Evolutionary conservation across 2,888 invertebrate genomes (phyloP).

Genomic region (Agrotis puta): DNA sequence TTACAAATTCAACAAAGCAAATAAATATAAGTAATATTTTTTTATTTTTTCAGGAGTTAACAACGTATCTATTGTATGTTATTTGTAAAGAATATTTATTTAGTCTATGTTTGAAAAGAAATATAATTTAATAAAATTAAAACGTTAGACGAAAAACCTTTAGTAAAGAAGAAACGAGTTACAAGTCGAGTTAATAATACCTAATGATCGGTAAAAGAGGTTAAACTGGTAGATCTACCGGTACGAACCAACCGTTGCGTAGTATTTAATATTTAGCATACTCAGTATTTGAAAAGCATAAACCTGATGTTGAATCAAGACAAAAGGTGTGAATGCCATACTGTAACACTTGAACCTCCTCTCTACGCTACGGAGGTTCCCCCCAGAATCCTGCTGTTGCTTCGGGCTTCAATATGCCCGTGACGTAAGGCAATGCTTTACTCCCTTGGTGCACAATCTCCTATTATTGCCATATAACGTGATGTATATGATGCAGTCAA

Average conservation of each 20-base stretch:
- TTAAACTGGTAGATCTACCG: constrained; percentile 13
- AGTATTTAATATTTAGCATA: no score
- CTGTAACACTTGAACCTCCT: no score
- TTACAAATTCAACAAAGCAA: constrained; percentile 4
- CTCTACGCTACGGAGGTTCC: no score
- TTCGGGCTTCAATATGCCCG: no score
- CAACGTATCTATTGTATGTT: neutral
- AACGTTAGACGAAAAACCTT: neutral
- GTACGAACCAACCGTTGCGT: neutral
- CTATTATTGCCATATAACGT: no score
- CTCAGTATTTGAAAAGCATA: constrained; percentile 26
- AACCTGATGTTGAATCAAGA: constrained; percentile 22
- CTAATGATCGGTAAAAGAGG: constrained; percentile 25
- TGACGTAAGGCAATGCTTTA: no score
- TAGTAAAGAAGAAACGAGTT: constrained; percentile 29
- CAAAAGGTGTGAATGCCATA: constrained; percentile 18
- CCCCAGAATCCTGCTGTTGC: no score
- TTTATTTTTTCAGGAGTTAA: neutral
- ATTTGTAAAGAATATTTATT: neutral
- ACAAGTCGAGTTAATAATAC: constrained; percentile 4
- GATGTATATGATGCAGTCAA: no score
- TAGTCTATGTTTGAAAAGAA: neutral
- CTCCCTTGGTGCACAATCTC: no score
- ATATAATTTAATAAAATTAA: no score
- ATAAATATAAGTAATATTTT: neutral